phyloP scores from a whole-genome alignment of 1,140 invertebrate species.

The Riptortus pedestris region DNA sequence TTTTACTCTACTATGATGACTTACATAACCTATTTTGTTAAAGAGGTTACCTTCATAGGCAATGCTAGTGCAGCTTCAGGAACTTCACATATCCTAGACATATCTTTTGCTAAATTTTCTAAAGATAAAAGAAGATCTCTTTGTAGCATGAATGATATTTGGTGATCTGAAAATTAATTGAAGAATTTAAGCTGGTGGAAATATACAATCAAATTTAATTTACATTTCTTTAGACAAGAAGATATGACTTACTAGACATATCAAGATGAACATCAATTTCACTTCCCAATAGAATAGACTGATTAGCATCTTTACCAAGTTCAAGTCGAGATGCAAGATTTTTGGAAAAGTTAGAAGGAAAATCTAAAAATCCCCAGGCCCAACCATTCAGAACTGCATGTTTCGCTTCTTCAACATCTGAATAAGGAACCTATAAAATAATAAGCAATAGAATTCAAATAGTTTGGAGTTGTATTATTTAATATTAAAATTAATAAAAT shows the following conservation, averaged over 20 bases:
- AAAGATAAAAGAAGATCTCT: conserved; percentile 69
- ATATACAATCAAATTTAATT: no score
- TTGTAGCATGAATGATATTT: conserved; percentile 74
- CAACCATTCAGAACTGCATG: conserved; percentile 59
- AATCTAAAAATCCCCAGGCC: conserved; percentile 76
- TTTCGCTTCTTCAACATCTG: conserved; percentile 52
- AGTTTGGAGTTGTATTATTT: not conserved
- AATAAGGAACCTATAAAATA: conserved; percentile 53
- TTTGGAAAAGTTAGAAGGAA: conserved; percentile 77
- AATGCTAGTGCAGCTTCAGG: conserved; percentile 24
- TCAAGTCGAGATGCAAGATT: conserved; percentile 60
- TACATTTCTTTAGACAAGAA: not conserved
- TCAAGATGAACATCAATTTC: conserved; percentile 77
- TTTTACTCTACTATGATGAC: no score
- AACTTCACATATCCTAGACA: conserved; percentile 30
- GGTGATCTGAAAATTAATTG: conserved; percentile 56
- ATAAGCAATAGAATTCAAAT: not conserved
- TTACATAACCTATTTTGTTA: no score
- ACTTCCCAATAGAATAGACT: conserved; percentile 68
- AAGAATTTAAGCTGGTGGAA: conserved; percentile 17
- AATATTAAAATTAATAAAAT: not conserved
- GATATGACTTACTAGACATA: conserved; percentile 63
- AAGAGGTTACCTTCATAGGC: conserved; percentile 31
- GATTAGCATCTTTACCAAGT: conserved; percentile 54
- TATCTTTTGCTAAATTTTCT: conserved; percentile 55